These are phyloP conservation scores for Flexamia atlantica DNA, from an alignment of 2,888 invertebrate genomes.

Conservation along the genomic window DNA sequence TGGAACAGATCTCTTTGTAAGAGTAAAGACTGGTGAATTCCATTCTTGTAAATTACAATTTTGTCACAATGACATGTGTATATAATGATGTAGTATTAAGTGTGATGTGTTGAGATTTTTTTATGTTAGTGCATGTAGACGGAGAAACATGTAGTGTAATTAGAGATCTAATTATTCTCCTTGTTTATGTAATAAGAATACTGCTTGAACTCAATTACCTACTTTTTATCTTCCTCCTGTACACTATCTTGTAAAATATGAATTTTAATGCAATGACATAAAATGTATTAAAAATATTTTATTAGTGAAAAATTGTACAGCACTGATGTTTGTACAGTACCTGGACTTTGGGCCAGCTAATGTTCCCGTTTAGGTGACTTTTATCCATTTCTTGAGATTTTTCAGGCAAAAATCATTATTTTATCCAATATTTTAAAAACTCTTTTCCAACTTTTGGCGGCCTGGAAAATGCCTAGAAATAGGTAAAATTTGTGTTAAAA, in stretches of 20 bases:
- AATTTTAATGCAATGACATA: no score
- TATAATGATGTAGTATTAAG: slow-evolving; percentile 11
- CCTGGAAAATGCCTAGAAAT: no score
- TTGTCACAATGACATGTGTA: not conserved
- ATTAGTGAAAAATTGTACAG: no score
- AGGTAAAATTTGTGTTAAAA: no score
- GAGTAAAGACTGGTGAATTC: not conserved
- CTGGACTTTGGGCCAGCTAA: no score
- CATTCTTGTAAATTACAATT: slow-evolving; percentile 13
- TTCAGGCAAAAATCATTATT: no score
- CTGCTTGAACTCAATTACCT: not conserved
- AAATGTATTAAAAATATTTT: no score
- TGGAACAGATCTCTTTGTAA: not conserved
- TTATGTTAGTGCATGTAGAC: not conserved
- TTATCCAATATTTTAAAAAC: no score
- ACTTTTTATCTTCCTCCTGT: not conserved
- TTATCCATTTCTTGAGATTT: no score
- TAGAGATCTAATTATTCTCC: not conserved
- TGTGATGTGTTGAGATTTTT: not conserved
- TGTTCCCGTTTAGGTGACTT: no score
- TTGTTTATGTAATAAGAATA: not conserved
- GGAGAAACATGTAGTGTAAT: not conserved
- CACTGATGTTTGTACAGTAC: no score
- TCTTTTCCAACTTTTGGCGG: no score
- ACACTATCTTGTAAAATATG: not conserved